Base-by-base conservation (phyloP, 2,797 vertebrate genomes). In the Alcedo atthis region DNA sequence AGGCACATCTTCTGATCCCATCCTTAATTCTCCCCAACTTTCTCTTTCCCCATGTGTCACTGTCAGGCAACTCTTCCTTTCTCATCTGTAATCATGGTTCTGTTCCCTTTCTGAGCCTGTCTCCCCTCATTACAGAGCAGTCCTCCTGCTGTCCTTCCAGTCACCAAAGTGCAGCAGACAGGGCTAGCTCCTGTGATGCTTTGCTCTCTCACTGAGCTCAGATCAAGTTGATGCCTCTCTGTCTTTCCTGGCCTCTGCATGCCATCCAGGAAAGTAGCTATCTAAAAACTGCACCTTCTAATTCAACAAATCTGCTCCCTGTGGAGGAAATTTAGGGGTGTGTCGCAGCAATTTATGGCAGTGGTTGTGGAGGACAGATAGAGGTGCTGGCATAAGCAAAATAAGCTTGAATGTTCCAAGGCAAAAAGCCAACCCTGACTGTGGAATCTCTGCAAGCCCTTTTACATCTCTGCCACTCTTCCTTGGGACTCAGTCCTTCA, bases 241-340 rank as follows among this genome's bases (percentile, higher is more conserved):
- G 25, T 68, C 81, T 87, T 83, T 62, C 30, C 30, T 57, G 62
- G 58, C 37, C 55, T 78, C 85, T 8, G 16, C 61, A 7, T 16
- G 64, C 58, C 45, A 86, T 19, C 54, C 71, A 32, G 61, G 76
- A 82, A 90, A 86, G 46, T 30, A 88, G 64, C 57, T 81, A 70
- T 86, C 81, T 80, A 55, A 84, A 64, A 61, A 64, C 8, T 54
- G 43, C 42, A 37, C 63, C 85, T 92, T 75, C 85, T 92, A 88
- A 93, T 91, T 91, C 85, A 74, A 77, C 57, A 77, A 51, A 90
- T 77, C 61, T 81, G 33, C 40, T 80, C 17, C 90, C 85, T 16
- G 54, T 28, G 49, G 68, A 91, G 88, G 81, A 92, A 89, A 93
- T 90, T 57, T 63, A 80, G 61, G 67, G 64, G 24, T 82, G 37